These are phyloP conservation scores for Poecilia gillii DNA, from an alignment of 2,797 vertebrate species.

Conservation along the genomic window DNA sequence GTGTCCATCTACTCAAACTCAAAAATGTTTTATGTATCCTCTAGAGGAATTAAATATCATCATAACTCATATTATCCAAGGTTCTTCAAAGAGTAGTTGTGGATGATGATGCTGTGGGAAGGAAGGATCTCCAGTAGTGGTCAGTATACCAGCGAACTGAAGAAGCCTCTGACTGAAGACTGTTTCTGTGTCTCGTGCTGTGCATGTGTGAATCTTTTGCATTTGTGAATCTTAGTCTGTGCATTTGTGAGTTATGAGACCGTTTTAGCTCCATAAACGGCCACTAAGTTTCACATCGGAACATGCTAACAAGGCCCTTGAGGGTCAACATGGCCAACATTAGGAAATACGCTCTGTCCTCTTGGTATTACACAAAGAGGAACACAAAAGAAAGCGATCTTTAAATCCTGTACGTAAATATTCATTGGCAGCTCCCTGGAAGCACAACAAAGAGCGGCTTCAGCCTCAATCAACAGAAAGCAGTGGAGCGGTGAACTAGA, in stretches of 20 bases:
- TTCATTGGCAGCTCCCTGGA: constrained; percentile 26
- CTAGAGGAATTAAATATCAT: background rate
- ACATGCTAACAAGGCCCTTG: constrained; percentile 52
- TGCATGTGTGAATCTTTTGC: too few species aligned
- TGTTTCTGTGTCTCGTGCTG: too few species aligned
- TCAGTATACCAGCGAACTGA: background rate
- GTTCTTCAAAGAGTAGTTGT: background rate
- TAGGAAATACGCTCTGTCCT: constrained; percentile 2
- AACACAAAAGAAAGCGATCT: constrained; percentile 23
- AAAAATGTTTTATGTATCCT: background rate
- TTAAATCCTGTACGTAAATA: constrained; percentile 31
- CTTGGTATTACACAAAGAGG: constrained; percentile 10
- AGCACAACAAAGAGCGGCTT: constrained; percentile 19
- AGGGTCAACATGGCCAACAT: constrained; percentile 30
- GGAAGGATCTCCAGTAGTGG: background rate
- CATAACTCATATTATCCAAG: background rate
- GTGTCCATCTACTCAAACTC: background rate
- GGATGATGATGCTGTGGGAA: background rate
- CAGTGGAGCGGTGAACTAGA: constrained; percentile 27
- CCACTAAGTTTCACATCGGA: constrained; percentile 41
- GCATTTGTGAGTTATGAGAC: too few species aligned
- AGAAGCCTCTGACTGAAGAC: background rate
- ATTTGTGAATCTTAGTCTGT: too few species aligned
- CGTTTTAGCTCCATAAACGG: background rate
- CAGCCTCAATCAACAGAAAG: constrained; percentile 33